These are phyloP conservation scores for Dichetophora obliterata DNA, from an alignment of 2,888 invertebrate species.

Conservation along the genomic window DNA sequence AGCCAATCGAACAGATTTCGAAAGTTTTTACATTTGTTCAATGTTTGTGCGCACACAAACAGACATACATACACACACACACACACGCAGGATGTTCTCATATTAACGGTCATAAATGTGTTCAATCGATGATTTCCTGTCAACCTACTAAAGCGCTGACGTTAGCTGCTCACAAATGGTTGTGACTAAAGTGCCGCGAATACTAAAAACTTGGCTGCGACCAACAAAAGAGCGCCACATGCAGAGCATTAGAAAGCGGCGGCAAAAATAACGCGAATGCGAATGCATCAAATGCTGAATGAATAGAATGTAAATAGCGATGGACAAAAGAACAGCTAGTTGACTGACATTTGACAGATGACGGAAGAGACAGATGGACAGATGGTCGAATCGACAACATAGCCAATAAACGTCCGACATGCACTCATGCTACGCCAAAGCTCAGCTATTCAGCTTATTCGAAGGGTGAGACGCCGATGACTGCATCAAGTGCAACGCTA, in stretches of 20 bases:
- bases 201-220: slow-evolving; percentile 20
- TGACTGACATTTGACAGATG: neutral
- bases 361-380: neutral
- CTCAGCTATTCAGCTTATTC: no score
- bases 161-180: slow-evolving; percentile 10
- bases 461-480: no score
- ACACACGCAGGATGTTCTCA: slow-evolving; percentile 69
- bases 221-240: slow-evolving; percentile 26
- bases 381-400: neutral
- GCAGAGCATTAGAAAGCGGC: slow-evolving; percentile 29
- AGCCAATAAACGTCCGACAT: neutral
- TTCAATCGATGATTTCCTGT: slow-evolving; percentile 64
- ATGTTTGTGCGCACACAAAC: neutral
- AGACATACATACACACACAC: neutral
- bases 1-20: neutral
- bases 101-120: slow-evolving; percentile 66
- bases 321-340: neutral
- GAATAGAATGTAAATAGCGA: slow-evolving; percentile 5
- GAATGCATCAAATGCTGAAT: slow-evolving; percentile 20
- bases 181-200: slow-evolving; percentile 18
- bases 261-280: slow-evolving; percentile 17
- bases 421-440: neutral
- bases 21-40: neutral
- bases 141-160: slow-evolving; percentile 56
- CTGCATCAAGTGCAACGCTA: no score